Percentiles rank a stretch among this genome's conserved stretches.
phyloP scores from a whole-genome alignment of 2,888 invertebrate genomes.

The Beris chalybata region DNA sequence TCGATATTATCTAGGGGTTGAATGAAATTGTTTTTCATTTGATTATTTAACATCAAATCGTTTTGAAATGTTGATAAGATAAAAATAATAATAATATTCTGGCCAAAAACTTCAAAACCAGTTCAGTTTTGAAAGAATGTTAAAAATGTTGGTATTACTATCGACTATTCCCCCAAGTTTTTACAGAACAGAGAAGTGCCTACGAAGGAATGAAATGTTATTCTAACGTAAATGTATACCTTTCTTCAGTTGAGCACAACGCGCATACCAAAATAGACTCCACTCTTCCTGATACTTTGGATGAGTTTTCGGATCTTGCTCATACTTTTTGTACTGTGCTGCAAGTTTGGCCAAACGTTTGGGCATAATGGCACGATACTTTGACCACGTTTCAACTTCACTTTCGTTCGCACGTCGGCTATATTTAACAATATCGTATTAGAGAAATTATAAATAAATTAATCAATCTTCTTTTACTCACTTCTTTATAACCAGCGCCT shows the following conservation, averaged over 20 bases:
- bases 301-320: conserved; percentile 28
- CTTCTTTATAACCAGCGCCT: not conserved
- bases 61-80: conserved; percentile 2
- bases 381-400: conserved; percentile 21
- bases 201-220: not conserved
- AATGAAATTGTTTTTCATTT: conserved; percentile 15
- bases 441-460: not conserved
- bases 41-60: not conserved
- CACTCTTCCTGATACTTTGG: conserved; percentile 25
- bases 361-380: conserved; percentile 25
- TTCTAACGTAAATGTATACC: conserved; percentile 6
- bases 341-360: conserved; percentile 33
- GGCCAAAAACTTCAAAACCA: no score
- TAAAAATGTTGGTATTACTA: not conserved
- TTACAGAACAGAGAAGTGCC: not conserved
- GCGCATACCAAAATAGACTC: conserved; percentile 26
- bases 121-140: not conserved
- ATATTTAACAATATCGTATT: not conserved
- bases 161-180: no score
- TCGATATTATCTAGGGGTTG: conserved; percentile 34
- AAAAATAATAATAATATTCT: not conserved
- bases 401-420: not conserved
- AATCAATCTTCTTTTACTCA: not conserved
- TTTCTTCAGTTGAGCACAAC: conserved; percentile 24
- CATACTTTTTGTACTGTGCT: conserved; percentile 25